These are phyloP conservation scores for Melanogrammus aeglefinus DNA, from an alignment of 2,797 vertebrate genomes.

Conservation along the genomic window DNA sequence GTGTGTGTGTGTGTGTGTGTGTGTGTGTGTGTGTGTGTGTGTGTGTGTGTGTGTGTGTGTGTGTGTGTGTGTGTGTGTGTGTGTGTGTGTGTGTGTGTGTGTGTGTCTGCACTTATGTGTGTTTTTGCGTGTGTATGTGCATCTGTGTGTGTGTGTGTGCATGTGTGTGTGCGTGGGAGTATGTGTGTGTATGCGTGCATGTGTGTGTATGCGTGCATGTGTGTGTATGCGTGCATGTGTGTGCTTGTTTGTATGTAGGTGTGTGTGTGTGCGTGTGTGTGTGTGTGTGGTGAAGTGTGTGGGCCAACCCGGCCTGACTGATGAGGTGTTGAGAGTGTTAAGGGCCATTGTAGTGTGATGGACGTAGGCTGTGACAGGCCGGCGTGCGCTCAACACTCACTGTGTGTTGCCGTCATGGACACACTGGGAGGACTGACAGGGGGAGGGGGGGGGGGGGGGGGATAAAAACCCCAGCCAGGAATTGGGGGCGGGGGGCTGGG, in stretches of 20 bases:
- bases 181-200: conserved; percentile 3
- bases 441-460: neutral
- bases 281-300: conserved; percentile 18
- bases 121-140: conserved; percentile 10
- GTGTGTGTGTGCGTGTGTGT: neutral
- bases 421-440: conserved; percentile 23
- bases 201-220: neutral
- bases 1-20: conserved; percentile 11
- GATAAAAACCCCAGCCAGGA: too few species aligned
- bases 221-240: neutral
- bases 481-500: conserved; percentile 4
- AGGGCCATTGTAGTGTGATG: conserved; percentile 48
- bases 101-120: neutral
- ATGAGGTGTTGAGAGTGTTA: conserved; percentile 58
- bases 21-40: neutral
- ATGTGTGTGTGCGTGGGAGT: too few species aligned
- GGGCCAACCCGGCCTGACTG: conserved; percentile 36
- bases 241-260: conserved; percentile 2
- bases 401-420: neutral
- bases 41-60: conserved; percentile 14
- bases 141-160: neutral
- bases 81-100: conserved; percentile 12
- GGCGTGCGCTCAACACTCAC: neutral
- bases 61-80: neutral
- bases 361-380: conserved; percentile 39